Percentiles rank a stretch among this genome's conserved stretches.
These are phyloP conservation scores for Potamarius usumacintae DNA, from an alignment of 2,113 vertebrate genomes.

Conservation along the genomic window DNA sequence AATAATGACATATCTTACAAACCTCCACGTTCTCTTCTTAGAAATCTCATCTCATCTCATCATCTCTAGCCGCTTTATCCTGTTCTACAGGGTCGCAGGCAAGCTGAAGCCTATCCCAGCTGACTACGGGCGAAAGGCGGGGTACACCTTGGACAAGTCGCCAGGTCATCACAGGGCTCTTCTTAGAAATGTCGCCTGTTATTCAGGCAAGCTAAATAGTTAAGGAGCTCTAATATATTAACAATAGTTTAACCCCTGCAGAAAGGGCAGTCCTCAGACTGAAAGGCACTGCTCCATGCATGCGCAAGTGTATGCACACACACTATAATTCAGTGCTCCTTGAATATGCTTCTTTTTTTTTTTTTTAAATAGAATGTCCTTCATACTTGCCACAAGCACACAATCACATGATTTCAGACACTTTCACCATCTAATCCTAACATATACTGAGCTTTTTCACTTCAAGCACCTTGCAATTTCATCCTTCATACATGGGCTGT, in stretches of 20 bases:
- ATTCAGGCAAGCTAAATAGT: conserved; percentile 69
- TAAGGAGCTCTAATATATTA: conserved; percentile 73
- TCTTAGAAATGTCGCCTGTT: conserved; percentile 64
- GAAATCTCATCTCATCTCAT: conserved; percentile 46
- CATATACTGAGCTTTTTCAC: conserved; percentile 3
- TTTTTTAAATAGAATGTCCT: not conserved
- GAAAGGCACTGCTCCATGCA: not conserved
- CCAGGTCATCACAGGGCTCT: too few species aligned
- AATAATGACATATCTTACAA: conserved; percentile 1
- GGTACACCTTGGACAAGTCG: too few species aligned
- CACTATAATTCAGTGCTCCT: not conserved
- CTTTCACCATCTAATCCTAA: conserved; percentile 5
- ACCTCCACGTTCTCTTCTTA: conserved; percentile 57
- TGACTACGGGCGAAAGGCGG: too few species aligned
- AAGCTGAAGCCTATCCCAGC: too few species aligned
- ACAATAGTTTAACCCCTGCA: conserved; percentile 51
- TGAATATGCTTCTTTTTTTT: not conserved
- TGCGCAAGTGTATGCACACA: too few species aligned
- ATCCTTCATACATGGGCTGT: conserved; percentile 18
- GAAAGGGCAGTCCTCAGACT: not conserved
- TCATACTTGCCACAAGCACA: conserved; percentile 20
- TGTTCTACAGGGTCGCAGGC: too few species aligned
- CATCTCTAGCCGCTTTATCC: too few species aligned
- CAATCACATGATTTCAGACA: not conserved
- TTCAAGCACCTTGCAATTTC: conserved; percentile 33